A percentile compares a stretch with the other conserved stretches of the same genome.
Evolutionary conservation across 92 coral and sea anemone genomes (phyloP).

Genomic region (Metridium senile): DNA sequence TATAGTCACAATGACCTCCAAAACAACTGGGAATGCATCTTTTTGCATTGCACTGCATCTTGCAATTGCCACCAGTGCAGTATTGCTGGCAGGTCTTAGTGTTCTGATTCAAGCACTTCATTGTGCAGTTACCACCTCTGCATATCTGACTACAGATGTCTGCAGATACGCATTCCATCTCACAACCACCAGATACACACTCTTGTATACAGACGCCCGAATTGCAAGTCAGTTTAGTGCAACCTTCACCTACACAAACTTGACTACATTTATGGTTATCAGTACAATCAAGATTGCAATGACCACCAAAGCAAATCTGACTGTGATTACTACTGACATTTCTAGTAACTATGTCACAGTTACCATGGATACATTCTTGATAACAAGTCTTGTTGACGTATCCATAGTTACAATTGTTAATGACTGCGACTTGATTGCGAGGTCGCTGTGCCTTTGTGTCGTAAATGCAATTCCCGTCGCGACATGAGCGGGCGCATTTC

Average conservation of each 20-base stretch:
- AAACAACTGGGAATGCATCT: constrained; percentile 78
- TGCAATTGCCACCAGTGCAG: constrained; percentile 78
- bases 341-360: constrained; percentile 58
- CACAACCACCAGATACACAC: constrained; percentile 79
- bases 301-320: constrained; percentile 80
- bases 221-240: constrained; percentile 68
- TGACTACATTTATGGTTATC: constrained; percentile 69
- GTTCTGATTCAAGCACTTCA: constrained; percentile 60
- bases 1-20: constrained; percentile 68
- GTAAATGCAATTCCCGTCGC: constrained; percentile 51
- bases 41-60: constrained; percentile 66
- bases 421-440: constrained; percentile 12
- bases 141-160: constrained; percentile 77
- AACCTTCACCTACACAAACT: constrained; percentile 75
- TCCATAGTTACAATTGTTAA: constrained; percentile 58
- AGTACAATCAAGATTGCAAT: constrained; percentile 68
- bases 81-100: constrained; percentile 68
- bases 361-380: constrained; percentile 68
- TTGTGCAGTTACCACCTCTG: constrained; percentile 73
- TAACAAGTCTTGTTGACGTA: constrained; percentile 51
- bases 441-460: constrained; percentile 4
- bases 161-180: constrained; percentile 78
- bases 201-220: constrained; percentile 79
- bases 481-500: constrained; percentile 65
- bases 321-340: constrained; percentile 38